Conservation (phyloP, 2,888 invertebrate species). For the Eudasyphora cyanicolor region DNA sequence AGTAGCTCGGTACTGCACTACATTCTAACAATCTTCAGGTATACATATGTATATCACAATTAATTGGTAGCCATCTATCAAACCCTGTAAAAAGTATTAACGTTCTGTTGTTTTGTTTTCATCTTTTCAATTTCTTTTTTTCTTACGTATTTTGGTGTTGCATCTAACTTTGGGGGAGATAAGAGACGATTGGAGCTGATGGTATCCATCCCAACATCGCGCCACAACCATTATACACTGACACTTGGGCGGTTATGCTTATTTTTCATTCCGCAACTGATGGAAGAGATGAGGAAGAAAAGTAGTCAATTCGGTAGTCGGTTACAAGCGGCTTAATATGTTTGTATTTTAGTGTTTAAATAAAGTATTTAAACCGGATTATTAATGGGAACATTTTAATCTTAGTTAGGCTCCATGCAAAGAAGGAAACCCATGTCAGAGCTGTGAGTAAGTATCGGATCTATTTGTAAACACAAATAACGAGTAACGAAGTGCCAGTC, state of each 20-base stretch:
- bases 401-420: slow-evolving; percentile 28
- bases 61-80: neutral
- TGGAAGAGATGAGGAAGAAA: neutral
- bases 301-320: slow-evolving; percentile 45
- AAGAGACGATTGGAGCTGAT: neutral
- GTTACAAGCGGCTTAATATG: slow-evolving; percentile 49
- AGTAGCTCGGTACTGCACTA: too few relatives aligned
- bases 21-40: too few relatives aligned
- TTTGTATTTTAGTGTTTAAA: slow-evolving; percentile 31
- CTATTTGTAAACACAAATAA: too few relatives aligned
- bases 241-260: neutral
- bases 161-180: neutral
- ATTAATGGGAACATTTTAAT: slow-evolving; percentile 60
- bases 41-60: too few relatives aligned
- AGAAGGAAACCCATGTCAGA: too few relatives aligned
- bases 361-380: slow-evolving; percentile 33
- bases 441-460: too few relatives aligned
- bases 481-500: too few relatives aligned
- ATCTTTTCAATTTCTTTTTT: neutral
- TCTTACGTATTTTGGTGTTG: too few relatives aligned
- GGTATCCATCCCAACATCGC: too few relatives aligned
- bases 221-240: too few relatives aligned
- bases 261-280: neutral
- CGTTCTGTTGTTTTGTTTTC: neutral
- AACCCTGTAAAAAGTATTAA: neutral